Evolutionary conservation across 2,888 invertebrate genomes (phyloP), one percentile per base, ranked within the genome.

Genomic region (Antitype chi): DNA sequence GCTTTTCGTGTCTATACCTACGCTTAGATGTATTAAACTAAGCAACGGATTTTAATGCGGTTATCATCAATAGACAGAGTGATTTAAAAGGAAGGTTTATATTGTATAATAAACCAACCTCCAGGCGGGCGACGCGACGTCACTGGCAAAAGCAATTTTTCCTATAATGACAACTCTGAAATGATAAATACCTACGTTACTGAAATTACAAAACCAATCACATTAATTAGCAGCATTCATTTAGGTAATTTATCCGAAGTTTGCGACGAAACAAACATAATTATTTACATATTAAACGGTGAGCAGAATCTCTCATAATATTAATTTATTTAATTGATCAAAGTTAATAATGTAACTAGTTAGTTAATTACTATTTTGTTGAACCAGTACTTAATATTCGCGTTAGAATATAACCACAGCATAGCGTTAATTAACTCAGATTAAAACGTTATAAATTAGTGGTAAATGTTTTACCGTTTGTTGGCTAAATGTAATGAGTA

Each of bases 241-340:
- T 49, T 11, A 38, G 11, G 15, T 1, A 55, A 67, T 52, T 49
- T 17, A 57, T 32, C 15, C 6, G 8, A 32, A 72, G n/a, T 74
- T 78, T 47, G 32, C 43, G 57, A 25, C 59, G 23, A 53, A 25
- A 55, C 47, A 59, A 62, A 68, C 23, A 70, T 76, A 68, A 53
- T 55, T 38, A 55, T 20, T 55, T 76, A 32, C 25, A 62, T 70
- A 70, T 25, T 64, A n/a, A 63, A 43, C n/a, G 23, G 23, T 17
- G 52, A 67, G 59, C 59, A 13, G 3, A 75, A 76, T 47, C 25
- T 23, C 52, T 59, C 28, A 13, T 28, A 38, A 57, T 64, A 64
- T 74, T 74, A 64, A 64, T 38, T 47, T 23, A 76, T 70, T 43
- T 68, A 68, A 66, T 76, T 62, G 55, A 62, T 75, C 66, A 76